A percentile compares a stretch with the other conserved stretches of the same genome.
These are phyloP conservation scores for Chrysogorgia sp. DNA, from an alignment of 92 coral and sea anemone species.

Conservation along the genomic window DNA sequence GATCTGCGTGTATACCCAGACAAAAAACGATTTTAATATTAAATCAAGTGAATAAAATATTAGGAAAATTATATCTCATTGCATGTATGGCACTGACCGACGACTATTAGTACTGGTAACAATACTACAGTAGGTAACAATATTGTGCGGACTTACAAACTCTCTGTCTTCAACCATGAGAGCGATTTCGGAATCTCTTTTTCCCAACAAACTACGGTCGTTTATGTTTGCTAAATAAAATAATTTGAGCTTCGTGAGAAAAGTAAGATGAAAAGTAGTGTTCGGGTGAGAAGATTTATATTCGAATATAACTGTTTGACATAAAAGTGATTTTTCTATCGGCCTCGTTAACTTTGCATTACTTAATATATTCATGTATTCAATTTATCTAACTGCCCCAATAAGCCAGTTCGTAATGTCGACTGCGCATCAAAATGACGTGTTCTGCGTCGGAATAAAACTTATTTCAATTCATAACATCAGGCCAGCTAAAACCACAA, in stretches of 20 bases:
- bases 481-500: too few relatives aligned
- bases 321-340: too few relatives aligned
- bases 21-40: background rate
- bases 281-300: background rate
- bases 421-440: too few relatives aligned
- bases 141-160: slow-evolving; percentile 62
- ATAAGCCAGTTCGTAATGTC: too few relatives aligned
- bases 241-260: slow-evolving; percentile 1
- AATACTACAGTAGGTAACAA: too few relatives aligned
- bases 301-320: background rate
- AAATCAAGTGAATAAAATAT: background rate
- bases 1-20: slow-evolving; percentile 57
- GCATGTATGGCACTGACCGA: too few relatives aligned
- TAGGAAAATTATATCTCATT: background rate
- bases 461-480: too few relatives aligned
- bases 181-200: slow-evolving; percentile 96
- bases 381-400: too few relatives aligned
- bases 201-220: slow-evolving; percentile 92
- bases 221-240: slow-evolving; percentile 77
- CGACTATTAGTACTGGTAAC: too few relatives aligned
- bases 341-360: too few relatives aligned
- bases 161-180: slow-evolving; percentile 73
- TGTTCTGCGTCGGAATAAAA: too few relatives aligned
- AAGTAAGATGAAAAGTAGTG: background rate
- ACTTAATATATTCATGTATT: too few relatives aligned